Evolutionary conservation across 2,888 invertebrate genomes (phyloP).

Genomic region (Hanleya hanleyi): DNA sequence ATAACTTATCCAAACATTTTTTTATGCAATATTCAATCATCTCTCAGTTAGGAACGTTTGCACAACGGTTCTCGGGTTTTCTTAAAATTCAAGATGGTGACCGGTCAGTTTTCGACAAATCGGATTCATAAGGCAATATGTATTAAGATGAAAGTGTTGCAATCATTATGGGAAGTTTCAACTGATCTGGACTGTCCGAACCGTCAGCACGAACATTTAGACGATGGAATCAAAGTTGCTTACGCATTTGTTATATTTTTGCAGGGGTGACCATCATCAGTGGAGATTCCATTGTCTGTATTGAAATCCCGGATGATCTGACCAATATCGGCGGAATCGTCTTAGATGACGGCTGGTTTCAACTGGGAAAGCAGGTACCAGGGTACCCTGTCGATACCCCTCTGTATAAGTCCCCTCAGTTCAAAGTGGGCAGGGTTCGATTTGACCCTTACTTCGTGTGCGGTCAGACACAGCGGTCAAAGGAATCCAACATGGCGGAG

Average conservation of each 20-base stretch:
- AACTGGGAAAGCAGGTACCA: background rate
- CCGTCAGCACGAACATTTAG: no score
- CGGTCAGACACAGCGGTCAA: background rate
- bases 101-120: no score
- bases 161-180: no score
- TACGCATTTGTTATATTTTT: background rate
- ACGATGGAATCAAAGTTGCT: no score
- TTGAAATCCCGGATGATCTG: background rate
- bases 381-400: background rate
- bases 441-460: background rate
- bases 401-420: background rate
- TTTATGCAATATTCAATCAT: no score
- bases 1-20: no score
- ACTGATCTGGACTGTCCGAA: no score
- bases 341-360: background rate
- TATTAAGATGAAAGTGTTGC: no score
- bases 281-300: background rate
- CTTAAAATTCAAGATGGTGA: no score
- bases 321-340: background rate
- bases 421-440: background rate
- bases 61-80: no score
- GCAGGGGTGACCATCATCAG: background rate
- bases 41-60: no score
- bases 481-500: background rate
- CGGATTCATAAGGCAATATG: no score